phyloP scores from a whole-genome alignment of 2,113 vertebrate species.

The Cyprinus carpio region DNA sequence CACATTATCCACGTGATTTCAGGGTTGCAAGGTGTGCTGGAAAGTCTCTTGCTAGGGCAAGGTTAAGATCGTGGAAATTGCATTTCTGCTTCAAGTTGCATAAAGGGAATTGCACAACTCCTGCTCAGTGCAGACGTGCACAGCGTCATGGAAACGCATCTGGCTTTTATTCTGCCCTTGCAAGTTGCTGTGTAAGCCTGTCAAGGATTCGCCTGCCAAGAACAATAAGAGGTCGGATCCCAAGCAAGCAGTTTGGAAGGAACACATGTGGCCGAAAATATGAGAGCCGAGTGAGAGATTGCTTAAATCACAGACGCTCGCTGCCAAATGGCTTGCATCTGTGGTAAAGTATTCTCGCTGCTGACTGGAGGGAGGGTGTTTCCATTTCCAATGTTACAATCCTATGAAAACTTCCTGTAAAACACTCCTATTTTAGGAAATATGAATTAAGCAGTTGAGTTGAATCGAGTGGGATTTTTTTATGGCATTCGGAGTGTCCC shows the following conservation, averaged over 20 bases:
- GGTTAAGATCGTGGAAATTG: constrained; percentile 53
- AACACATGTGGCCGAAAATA: constrained; percentile 39
- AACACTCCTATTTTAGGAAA: constrained; percentile 38
- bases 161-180: constrained; percentile 54
- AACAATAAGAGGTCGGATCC: constrained; percentile 47
- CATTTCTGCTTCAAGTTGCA: constrained; percentile 40
- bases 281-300: constrained; percentile 36
- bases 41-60: constrained; percentile 39
- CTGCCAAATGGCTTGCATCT: constrained; percentile 51
- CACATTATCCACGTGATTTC: constrained; percentile 18
- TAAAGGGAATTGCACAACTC: constrained; percentile 48
- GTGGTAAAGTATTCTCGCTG: constrained; percentile 46
- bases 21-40: constrained; percentile 33
- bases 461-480: background rate
- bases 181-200: constrained; percentile 52
- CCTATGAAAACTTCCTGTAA: constrained; percentile 41
- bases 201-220: constrained; percentile 47
- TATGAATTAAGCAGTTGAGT: background rate
- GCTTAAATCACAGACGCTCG: constrained; percentile 43
- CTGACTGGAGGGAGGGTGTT: constrained; percentile 38
- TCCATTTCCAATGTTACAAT: constrained; percentile 32
- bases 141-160: constrained; percentile 62
- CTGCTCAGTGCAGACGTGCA: constrained; percentile 51
- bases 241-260: constrained; percentile 24
- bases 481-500: background rate